Evolutionary conservation across 2,797 vertebrate species (phyloP).

Genomic region (Enteromius argenteus): DNA sequence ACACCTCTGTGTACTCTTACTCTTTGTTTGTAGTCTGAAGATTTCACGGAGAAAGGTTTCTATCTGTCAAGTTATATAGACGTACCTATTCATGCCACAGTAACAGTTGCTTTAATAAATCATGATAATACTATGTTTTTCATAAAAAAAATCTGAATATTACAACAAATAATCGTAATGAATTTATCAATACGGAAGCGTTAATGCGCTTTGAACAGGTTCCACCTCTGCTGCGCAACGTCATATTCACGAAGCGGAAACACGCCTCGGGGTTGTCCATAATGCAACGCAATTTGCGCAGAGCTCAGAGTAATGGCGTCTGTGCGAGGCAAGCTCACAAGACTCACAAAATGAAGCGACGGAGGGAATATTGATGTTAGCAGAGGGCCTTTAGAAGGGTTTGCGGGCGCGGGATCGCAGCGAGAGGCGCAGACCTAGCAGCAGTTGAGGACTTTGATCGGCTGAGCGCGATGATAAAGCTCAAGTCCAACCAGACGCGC

Average conservation of each 20-base stretch:
- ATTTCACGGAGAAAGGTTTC: background rate
- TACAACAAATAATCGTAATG: too few relatives aligned
- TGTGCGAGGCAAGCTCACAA: background rate
- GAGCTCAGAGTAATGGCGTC: slow-evolving; percentile 21
- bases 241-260: slow-evolving; percentile 5
- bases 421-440: background rate
- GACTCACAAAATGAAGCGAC: slow-evolving; percentile 28
- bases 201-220: too few relatives aligned
- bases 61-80: background rate
- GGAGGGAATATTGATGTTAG: background rate
- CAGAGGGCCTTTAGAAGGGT: background rate
- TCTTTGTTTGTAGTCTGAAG: too few relatives aligned
- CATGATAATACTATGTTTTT: too few relatives aligned
- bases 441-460: slow-evolving; percentile 5
- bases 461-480: slow-evolving; percentile 89
- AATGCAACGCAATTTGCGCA: background rate
- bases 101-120: background rate
- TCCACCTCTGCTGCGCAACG: background rate
- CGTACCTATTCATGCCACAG: too few relatives aligned
- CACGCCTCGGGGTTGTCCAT: background rate
- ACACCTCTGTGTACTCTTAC: background rate
- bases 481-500: slow-evolving; percentile 98
- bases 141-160: too few relatives aligned
- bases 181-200: background rate
- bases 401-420: background rate